Evolutionary conservation across 2,888 invertebrate species (phyloP), one percentile per base, ranked within the genome.

Genomic region (Tuta absoluta): DNA sequence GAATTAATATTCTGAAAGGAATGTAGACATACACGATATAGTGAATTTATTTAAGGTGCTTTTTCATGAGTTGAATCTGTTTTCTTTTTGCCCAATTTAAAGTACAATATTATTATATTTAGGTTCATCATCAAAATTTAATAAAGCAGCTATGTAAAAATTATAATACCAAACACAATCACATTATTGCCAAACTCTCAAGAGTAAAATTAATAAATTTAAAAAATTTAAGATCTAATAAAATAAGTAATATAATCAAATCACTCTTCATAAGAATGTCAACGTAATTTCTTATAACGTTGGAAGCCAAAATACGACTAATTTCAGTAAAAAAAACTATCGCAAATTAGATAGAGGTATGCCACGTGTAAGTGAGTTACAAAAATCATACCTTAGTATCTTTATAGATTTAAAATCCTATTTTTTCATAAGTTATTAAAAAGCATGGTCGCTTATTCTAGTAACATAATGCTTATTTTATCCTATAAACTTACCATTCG

Each of bases 171-270:
- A 84, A 14, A 77, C 75, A 82, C 81, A 81, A 83, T 78, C 82
- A 82, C 79, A 76, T 75, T 78, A 84, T 83, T 84, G 78, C 85
- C 81, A 80, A 81, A 75, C 83, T 82, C 75, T 79, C 75, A 68
- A 57, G 78, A 79, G 75, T 77, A 64, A 71, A 63, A 56, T 37
- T 65, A 61, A 62, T 67, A 66, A 33, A 23, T 28, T 65, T 33
- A 53, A 17, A 48, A 38, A n/a, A 17, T 51, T 65, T 69, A 63
- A 65, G 45, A n/a, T 17, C 45, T 45, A 45, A 61, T 69, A 68
- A 64, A 61, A 66, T 71, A 67, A 70, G 67, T 67, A 71, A 67
- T 53, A 72, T 8, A 76, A 33, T 33, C 33, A 33, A 79, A 75
- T 76, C 78, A 79, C 75, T 76, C 79, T 79, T 75, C 71, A 67